These are phyloP conservation scores for Beris morrisii DNA, from an alignment of 2,888 invertebrate genomes.

Conservation along the genomic window DNA sequence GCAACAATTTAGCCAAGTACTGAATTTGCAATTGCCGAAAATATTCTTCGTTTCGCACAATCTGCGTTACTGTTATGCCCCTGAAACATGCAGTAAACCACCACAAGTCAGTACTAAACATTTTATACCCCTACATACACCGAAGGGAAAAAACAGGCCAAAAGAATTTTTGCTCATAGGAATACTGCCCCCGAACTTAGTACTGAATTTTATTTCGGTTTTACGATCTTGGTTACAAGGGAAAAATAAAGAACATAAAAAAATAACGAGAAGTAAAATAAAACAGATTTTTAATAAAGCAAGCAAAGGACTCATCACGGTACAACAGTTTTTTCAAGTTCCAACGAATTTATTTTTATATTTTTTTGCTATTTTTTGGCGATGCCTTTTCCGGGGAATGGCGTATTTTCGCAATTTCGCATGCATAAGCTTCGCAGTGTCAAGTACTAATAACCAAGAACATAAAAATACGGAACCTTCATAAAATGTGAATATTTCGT, in stretches of 20 bases:
- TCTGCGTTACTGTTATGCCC: constrained; percentile 26
- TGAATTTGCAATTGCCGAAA: constrained; percentile 28
- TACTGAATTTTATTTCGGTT: constrained; percentile 26
- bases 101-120: constrained; percentile 32
- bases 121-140: constrained; percentile 24
- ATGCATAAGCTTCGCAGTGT: background rate
- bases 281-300: constrained; percentile 30
- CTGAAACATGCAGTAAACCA: constrained; percentile 29
- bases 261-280: constrained; percentile 14
- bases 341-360: no score
- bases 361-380: no score
- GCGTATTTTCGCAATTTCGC: no score
- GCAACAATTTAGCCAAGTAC: constrained; percentile 27
- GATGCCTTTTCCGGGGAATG: no score
- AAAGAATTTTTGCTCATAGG: no score
- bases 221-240: constrained; percentile 24
- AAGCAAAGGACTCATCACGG: background rate
- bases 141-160: no score
- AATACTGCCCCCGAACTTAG: constrained; percentile 19
- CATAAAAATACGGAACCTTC: constrained; percentile 14
- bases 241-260: constrained; percentile 23
- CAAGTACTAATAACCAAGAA: constrained; percentile 22
- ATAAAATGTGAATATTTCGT: constrained; percentile 24
- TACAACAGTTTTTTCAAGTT: no score
- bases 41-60: constrained; percentile 26